A percentile compares a stretch with the other conserved stretches of the same genome.
Conservation (phyloP, 2,888 invertebrate genomes). For the Leptopilina syphax region DNA sequence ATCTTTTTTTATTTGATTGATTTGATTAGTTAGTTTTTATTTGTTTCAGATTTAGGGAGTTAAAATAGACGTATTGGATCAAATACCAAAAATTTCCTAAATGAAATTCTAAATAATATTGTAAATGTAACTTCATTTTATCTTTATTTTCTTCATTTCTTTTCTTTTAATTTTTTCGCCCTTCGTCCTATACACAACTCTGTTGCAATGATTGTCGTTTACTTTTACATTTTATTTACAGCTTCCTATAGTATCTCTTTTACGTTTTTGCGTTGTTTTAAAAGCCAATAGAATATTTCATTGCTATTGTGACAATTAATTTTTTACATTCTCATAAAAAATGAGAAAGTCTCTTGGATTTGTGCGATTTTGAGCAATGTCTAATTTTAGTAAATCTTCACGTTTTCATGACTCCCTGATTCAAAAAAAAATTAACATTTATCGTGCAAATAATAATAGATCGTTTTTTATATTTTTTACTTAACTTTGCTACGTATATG, state of each 20-base stretch:
- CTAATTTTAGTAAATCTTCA: too few species aligned
- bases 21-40: too few species aligned
- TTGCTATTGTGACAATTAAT: neutral
- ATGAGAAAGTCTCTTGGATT: too few species aligned
- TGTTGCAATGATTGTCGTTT: constrained; percentile 33
- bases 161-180: neutral
- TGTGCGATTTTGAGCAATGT: too few species aligned
- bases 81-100: constrained; percentile 62
- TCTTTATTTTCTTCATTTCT: neutral
- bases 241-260: constrained; percentile 20
- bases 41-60: too few species aligned
- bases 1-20: too few species aligned
- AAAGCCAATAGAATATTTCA: constrained; percentile 23
- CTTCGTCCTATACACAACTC: constrained; percentile 8
- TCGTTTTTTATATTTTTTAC: too few species aligned
- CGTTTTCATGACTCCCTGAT: too few species aligned
- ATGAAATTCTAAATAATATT: constrained; percentile 51
- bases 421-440: too few species aligned
- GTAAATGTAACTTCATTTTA: constrained; percentile 12
- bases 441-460: too few species aligned
- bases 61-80: constrained; percentile 53
- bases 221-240: constrained; percentile 31
- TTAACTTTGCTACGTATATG: too few species aligned
- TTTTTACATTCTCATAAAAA: neutral
- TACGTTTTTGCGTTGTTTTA: constrained; percentile 7